Base-by-base conservation (phyloP, 2,113 vertebrate genomes). In the Catagonus wagneri region DNA sequence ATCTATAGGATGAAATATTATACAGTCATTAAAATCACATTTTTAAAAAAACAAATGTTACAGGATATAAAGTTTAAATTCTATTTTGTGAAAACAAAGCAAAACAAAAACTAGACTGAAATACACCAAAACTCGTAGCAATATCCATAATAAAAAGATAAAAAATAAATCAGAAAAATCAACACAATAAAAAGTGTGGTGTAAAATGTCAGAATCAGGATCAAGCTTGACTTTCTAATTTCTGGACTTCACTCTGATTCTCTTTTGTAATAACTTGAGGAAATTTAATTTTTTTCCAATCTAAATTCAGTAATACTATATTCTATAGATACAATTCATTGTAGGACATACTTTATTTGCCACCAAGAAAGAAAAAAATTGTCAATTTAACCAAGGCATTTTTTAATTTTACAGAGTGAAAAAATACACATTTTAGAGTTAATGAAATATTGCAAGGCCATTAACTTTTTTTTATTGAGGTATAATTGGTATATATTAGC, bases 41-140 rank as follows among this genome's bases (percentile, higher is more conserved):
- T 92, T 93, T 78, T 52, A 93, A 88, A 15, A 34, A 93, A 93
- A 19, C 85, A 27, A 5, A 54, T 80, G 9, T n/a, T 39, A 80
- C 6, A 90, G 3, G 19, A 72, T 86, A 20, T 20, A 78, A 94
- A 83, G 3, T 56, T 78, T 89, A 58, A 75, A 12, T 91, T 90
- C 13, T 79, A 61, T 34, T 95, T 83, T 92, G 13, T 88, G 89
- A 80, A 90, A 95, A 68, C 12, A 94, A 69, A 71, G 11, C 50
- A 87, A 34, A 23, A 92, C 6, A 72, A 92, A 94, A 89, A 39
- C 1, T 56, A 3, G 29, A 93, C 16, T 11, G 14, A 69, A 89
- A 65, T 58, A 75, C 0, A 39, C 23, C 34, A 75, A 93, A 69
- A 79, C 0, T 63, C 4, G 4, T 17, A 44, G 27, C 11, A 9